Base-by-base conservation (phyloP, 2,797 vertebrate genomes). In the Arrhamphus sclerolepis region DNA sequence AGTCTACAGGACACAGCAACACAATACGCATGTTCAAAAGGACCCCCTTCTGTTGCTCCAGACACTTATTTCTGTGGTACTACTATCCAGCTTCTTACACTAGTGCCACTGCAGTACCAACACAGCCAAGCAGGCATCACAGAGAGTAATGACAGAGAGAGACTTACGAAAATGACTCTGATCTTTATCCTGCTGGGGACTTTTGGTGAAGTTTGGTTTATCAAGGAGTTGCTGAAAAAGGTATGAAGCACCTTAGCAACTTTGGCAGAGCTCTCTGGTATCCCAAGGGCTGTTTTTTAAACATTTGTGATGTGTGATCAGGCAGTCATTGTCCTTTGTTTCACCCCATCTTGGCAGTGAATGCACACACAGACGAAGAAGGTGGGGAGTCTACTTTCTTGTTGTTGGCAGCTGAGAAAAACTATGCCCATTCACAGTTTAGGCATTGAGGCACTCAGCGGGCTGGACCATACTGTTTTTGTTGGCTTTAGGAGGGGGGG, bases 361-460 rank as follows among this genome's bases (percentile, higher is more conserved):
- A 56, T 52, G 51, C 56, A 57, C 74, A 79, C 69, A 76, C 72
- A 78, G 49, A 70, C 47, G 63, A 65, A 62, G 70, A 80, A 65
- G 70, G 68, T 70, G 65, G 79, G 78, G 68, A 62, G 80, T 78
- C 81, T 66, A 73, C 82, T 86, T 84, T 85, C 72, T 85, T 69
- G 78, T 83, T 61, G 67, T 50, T 84, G 83, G 75, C 83, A 79
- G 71, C 73, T 72, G 60, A 70, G 67, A 84, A 77, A 86, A 87
- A 76, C 47, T 38, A 82, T 79, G 81, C 58, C 76, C 78, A 81
- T 84, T 88, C 83, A 84, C 57, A 83, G 72, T 42, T 66, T 62
- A 46, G 73, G 66, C 72, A 75, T 40, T 76, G 75, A 80, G 60
- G 62, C 71, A 29, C 71, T 70, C 63, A 26, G 57, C 49, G 65